Evolutionary conservation across 2,113 vertebrate genomes (phyloP), one percentile per base, ranked within the genome.

Genomic region (Lophotis ruficrista): DNA sequence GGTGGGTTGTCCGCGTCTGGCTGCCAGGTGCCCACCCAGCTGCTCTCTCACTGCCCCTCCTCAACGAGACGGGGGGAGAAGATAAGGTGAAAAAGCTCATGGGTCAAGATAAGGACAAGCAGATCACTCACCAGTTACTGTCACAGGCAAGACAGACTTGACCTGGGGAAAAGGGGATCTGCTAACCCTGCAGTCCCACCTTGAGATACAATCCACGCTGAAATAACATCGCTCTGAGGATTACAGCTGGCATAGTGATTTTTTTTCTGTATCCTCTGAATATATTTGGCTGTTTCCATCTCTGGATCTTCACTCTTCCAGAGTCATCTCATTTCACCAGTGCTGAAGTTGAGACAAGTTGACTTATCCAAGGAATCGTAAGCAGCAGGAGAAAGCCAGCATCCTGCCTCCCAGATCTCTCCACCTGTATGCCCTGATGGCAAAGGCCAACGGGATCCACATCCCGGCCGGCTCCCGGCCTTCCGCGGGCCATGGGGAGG

Each of bases 401-500:
- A 11, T 68, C 23, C 69, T 89, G 47, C 54, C 48, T 96, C 73
- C 43, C 50, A 30, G 31, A 70, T 93, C 28, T 92, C 51, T 94
- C 70, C 68, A 30, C 25, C 27, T 37, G 1, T 18, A 22, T 14
- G n/a, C 2, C 12, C 12, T 22, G 23, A 14, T 50, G 41, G 30
- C 17, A 31, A 70, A 94, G 66, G 35, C 68, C 50, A 58, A 47
- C 4, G 33, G 54, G 28, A 37, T 43, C 33, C 20, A 3, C 35
- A 65, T 38, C 35, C 60, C 9, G 2, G 24, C 6, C 4, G 2
- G 41, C 17, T 79, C n/a, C 41, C n/a, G 69, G 27, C 45, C 35
- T 33, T 22, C 2, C 15, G 12, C 6, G 4, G 31, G 12, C 10
- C 2, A 0, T 9, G 15, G 50, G 37, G 48, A 83, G 31, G 33